These are phyloP conservation scores for Sander lucioperca DNA, from an alignment of 2,113 vertebrate species.

Conservation along the genomic window DNA sequence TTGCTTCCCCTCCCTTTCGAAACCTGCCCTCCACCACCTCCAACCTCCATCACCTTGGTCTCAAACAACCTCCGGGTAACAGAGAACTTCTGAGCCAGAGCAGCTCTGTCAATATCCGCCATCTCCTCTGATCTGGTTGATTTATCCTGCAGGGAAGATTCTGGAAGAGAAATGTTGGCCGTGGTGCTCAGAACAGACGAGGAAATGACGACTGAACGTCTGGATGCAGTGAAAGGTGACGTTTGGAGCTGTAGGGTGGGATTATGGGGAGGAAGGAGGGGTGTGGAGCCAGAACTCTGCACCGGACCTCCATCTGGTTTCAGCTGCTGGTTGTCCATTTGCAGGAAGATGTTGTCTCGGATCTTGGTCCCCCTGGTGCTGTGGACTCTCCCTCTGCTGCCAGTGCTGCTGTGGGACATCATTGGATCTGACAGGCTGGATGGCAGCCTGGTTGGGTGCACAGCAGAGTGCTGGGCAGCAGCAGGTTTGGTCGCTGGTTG, in stretches of 20 bases:
- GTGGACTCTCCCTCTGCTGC: conserved; percentile 84
- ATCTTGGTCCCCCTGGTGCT: conserved; percentile 90
- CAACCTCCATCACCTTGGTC: conserved; percentile 63
- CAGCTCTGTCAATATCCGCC: conserved; percentile 86
- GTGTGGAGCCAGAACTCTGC: conserved; percentile 32
- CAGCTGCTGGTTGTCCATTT: conserved; percentile 88
- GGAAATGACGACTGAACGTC: conserved; percentile 38
- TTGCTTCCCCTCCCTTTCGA: conserved; percentile 70
- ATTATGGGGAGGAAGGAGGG: conserved; percentile 38
- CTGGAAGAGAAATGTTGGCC: conserved; percentile 70
- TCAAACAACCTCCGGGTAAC: conserved; percentile 91
- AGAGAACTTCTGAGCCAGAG: conserved; percentile 91
- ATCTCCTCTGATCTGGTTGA: conserved; percentile 82
- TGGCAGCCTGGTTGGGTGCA: conserved; percentile 29
- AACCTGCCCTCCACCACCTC: conserved; percentile 19
- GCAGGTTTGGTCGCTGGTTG: conserved; percentile 49
- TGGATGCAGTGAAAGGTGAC: conserved; percentile 52
- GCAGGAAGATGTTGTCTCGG: conserved; percentile 91
- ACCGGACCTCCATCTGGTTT: conserved; percentile 70
- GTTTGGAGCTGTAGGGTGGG: conserved; percentile 42
- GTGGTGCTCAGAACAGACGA: conserved; percentile 80
- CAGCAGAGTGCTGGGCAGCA: conserved; percentile 13
- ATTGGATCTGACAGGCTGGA: conserved; percentile 60
- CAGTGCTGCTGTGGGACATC: conserved; percentile 57
- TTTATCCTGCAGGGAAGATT: conserved; percentile 78